phyloP scores from a whole-genome alignment of 2,888 invertebrate species.

The Hetaerina titia region DNA sequence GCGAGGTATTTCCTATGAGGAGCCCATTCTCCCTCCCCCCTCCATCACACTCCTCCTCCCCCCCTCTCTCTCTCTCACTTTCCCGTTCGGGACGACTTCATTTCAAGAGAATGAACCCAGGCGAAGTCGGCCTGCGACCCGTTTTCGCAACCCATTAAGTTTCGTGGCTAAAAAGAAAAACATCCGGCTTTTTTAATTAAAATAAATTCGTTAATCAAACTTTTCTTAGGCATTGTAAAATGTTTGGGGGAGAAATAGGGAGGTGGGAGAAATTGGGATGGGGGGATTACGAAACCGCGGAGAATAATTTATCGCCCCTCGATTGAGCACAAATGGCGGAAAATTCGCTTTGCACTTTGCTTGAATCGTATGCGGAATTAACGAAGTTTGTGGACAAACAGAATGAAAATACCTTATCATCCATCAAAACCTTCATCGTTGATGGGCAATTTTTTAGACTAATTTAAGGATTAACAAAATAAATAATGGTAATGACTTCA shows the following conservation, averaged over 20 bases:
- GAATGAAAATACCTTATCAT: too few relatives aligned
- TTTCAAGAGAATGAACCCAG: neutral
- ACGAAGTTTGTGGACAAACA: too few relatives aligned
- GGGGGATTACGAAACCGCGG: neutral
- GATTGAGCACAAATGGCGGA: neutral
- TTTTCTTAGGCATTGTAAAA: neutral
- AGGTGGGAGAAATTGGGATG: neutral
- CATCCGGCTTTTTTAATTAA: neutral
- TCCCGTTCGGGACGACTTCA: neutral
- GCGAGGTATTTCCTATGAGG: neutral
- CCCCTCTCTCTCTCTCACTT: neutral
- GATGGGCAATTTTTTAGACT: too few relatives aligned
- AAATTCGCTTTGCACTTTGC: too few relatives aligned
- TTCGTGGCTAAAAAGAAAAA: neutral
- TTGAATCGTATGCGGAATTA: too few relatives aligned
- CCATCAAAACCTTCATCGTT: too few relatives aligned
- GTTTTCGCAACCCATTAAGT: neutral
- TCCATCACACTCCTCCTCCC: too few relatives aligned
- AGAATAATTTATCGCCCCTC: neutral
- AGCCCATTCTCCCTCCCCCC: neutral
- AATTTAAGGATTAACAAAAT: too few relatives aligned
- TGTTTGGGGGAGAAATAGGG: neutral
- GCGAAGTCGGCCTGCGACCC: neutral
- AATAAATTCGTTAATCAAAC: constrained; percentile 10
- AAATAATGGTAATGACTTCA: too few relatives aligned